Base-by-base conservation (phyloP, 1,140 invertebrate genomes). In the Kradibia gibbosae region DNA sequence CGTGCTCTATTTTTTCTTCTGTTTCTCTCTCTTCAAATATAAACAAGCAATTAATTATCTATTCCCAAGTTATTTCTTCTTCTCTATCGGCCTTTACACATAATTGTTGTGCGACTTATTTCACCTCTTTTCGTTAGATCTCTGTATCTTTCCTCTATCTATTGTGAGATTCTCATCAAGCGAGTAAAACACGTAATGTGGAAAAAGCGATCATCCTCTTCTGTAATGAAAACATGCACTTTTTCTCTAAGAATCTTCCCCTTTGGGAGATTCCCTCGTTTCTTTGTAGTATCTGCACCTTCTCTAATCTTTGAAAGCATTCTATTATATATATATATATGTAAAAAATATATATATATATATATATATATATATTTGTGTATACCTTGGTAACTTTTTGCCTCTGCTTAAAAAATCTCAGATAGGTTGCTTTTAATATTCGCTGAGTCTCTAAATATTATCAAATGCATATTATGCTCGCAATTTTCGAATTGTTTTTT, bases 321-420 rank as follows among this genome's bases (percentile, higher is more conserved):
- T 85, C 57, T 88, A 85, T 84, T 85, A 82, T 81, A 76, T 85
- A 87, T 84, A 85, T 84, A 85, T 85, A 83, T 88, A 84, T 88
- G 86, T 86, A n/a, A n/a, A n/a, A n/a, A n/a, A n/a, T n/a, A n/a
- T n/a, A n/a, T n/a, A n/a, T n/a, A n/a, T n/a, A n/a, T n/a, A n/a
- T n/a, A n/a, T n/a, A n/a, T n/a, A n/a, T n/a, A n/a, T n/a, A n/a
- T n/a, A n/a, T n/a, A n/a, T n/a, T n/a, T n/a, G n/a, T n/a, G n/a
- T n/a, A n/a, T n/a, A n/a, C n/a, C n/a, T 88, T 67, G 86, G 85
- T 86, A 85, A 86, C 84, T 89, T 88, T 88, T 88, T 83, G 84
- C 84, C 86, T 90, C 84, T 86, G 86, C 87, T 89, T 88, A 85
- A 81, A 84, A 86, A 87, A 82, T 86, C 85, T 85, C 55, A 1